phyloP scores from a whole-genome alignment of 2,797 vertebrate species.

The Gymnoscopelus microlampas region DNA sequence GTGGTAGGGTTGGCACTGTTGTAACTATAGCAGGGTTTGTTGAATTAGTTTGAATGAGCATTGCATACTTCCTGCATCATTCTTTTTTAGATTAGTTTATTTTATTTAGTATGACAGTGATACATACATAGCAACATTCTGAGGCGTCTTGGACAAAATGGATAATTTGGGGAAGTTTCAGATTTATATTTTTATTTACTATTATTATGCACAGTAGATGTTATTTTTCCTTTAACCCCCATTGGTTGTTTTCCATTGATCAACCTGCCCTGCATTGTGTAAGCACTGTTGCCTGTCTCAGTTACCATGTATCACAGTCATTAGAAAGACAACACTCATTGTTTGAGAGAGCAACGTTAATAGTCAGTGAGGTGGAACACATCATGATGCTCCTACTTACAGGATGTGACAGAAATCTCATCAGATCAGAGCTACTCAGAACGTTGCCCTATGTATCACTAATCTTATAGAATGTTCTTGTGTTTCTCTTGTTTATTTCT shows the following conservation, averaged over 20 bases:
- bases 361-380: no score
- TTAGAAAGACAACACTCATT: no score
- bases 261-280: background rate
- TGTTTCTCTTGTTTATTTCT: slow-evolving; percentile 13
- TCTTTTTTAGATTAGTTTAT: background rate
- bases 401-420: no score
- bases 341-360: no score
- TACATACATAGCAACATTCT: slow-evolving; percentile 33
- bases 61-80: slow-evolving; percentile 56
- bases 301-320: no score
- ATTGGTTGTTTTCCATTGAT: background rate
- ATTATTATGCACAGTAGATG: background rate
- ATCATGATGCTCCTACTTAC: no score
- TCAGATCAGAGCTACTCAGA: background rate
- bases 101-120: slow-evolving; percentile 23
- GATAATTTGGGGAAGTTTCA: background rate
- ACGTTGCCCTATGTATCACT: slow-evolving; percentile 35
- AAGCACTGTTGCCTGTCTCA: background rate
- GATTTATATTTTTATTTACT: background rate
- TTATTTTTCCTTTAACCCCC: background rate
- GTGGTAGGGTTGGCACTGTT: background rate
- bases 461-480: background rate
- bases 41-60: slow-evolving; percentile 55
- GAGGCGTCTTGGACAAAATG: background rate
- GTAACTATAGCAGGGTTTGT: background rate